phyloP scores from a whole-genome alignment of 2,797 vertebrate genomes.

The Channa striata region DNA sequence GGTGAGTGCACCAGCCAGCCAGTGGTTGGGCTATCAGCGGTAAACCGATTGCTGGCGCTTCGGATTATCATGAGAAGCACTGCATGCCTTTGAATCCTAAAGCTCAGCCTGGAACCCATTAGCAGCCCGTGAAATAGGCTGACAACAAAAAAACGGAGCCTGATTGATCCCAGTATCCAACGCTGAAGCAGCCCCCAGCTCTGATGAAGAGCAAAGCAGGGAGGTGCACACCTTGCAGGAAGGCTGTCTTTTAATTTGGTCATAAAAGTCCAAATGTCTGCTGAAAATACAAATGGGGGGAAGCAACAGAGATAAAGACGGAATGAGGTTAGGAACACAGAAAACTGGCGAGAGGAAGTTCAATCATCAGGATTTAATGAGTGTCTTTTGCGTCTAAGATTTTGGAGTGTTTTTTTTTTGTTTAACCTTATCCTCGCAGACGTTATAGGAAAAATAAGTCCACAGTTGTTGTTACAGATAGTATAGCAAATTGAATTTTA shows the following conservation, averaged over 20 bases:
- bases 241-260: constrained; percentile 45
- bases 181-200: constrained; percentile 40
- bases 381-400: constrained; percentile 11
- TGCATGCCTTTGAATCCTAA: constrained; percentile 73
- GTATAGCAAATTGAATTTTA: constrained; percentile 10
- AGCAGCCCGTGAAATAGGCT: constrained; percentile 74
- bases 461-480: background rate
- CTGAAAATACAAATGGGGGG: constrained; percentile 32
- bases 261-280: constrained; percentile 39
- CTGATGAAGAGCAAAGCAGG: constrained; percentile 63
- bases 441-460: background rate
- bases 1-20: constrained; percentile 56
- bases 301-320: constrained; percentile 8
- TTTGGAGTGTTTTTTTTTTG: constrained; percentile 9
- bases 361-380: constrained; percentile 31
- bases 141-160: constrained; percentile 62
- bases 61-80: constrained; percentile 81
- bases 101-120: constrained; percentile 78
- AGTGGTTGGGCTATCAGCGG: constrained; percentile 61
- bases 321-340: background rate
- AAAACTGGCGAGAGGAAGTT: constrained; percentile 2
- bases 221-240: constrained; percentile 55
- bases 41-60: constrained; percentile 75
- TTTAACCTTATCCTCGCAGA: background rate
- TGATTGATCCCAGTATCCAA: constrained; percentile 76